phyloP scores from a whole-genome alignment of 2,113 vertebrate genomes.

The Beaufortia kweichowensis region DNA sequence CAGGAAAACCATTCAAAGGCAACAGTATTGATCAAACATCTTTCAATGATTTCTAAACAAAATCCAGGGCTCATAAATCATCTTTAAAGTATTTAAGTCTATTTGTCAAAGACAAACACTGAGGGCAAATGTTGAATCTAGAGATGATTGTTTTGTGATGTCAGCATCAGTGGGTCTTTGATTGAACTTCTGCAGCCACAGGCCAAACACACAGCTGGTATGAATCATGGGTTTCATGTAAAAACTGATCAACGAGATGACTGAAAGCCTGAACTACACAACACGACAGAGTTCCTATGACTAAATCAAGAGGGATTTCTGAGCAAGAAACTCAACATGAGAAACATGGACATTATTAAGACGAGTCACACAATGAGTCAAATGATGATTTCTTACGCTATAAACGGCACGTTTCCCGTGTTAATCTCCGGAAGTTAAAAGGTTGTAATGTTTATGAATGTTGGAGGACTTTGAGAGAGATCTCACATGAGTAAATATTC shows the following conservation, averaged over 20 bases:
- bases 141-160: constrained; percentile 60
- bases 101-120: constrained; percentile 63
- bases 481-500: too few relatives aligned
- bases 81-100: constrained; percentile 52
- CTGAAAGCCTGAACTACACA: constrained; percentile 63
- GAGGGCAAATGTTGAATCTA: constrained; percentile 60
- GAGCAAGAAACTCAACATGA: constrained; percentile 61
- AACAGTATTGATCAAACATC: not conserved
- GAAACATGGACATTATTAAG: too few relatives aligned
- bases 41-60: constrained; percentile 33
- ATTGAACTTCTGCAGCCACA: constrained; percentile 56
- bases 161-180: constrained; percentile 65
- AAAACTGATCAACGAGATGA: constrained; percentile 53
- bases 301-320: constrained; percentile 61
- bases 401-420: too few relatives aligned
- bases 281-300: constrained; percentile 66
- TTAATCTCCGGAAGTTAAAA: too few relatives aligned
- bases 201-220: not conserved
- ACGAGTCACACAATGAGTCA: too few relatives aligned
- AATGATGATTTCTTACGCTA: too few relatives aligned
- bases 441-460: too few relatives aligned
- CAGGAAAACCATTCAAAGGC: not conserved
- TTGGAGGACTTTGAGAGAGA: too few relatives aligned
- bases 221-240: too few relatives aligned
- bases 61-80: constrained; percentile 59